Conservation (phyloP, 2,113 vertebrate species). For the Lagenorhynchus albirostris region DNA sequence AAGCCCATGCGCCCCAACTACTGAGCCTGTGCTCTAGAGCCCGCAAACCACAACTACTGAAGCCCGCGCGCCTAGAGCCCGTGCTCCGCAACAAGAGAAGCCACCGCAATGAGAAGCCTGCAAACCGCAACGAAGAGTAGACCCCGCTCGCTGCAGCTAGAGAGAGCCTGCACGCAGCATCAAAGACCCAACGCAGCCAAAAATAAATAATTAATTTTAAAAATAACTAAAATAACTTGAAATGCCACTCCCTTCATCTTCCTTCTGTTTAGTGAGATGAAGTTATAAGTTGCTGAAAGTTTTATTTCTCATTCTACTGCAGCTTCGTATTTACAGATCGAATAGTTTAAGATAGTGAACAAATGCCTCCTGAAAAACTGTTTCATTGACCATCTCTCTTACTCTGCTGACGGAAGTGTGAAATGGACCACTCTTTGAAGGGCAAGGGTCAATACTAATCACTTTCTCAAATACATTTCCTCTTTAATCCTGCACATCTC, state of each 20-base stretch:
- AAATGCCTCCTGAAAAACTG: slow-evolving; percentile 87
- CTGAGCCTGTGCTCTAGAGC: too few relatives aligned
- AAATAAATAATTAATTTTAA: too few relatives aligned
- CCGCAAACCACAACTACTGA: too few relatives aligned
- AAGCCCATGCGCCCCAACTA: too few relatives aligned
- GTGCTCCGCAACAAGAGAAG: too few relatives aligned
- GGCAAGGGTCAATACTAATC: background rate
- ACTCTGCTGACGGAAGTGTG: background rate
- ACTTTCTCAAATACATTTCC: background rate
- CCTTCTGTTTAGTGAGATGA: slow-evolving; percentile 83
- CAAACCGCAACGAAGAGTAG: too few relatives aligned
- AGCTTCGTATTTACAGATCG: slow-evolving; percentile 88
- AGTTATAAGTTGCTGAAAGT: slow-evolving; percentile 87
- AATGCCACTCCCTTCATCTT: slow-evolving; percentile 79
- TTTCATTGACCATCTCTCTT: slow-evolving; percentile 79
- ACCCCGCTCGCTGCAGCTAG: too few relatives aligned
- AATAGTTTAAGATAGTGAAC: slow-evolving; percentile 85
- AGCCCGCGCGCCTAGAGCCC: too few relatives aligned
- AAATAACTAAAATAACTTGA: slow-evolving; percentile 82
- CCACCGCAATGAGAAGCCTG: too few relatives aligned
- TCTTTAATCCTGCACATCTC: background rate
- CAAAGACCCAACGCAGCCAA: too few relatives aligned
- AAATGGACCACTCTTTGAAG: background rate
- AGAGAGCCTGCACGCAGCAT: too few relatives aligned
- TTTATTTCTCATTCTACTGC: slow-evolving; percentile 86